Base-by-base conservation (phyloP, 2,888 invertebrate genomes). In the Graphium colonna region DNA sequence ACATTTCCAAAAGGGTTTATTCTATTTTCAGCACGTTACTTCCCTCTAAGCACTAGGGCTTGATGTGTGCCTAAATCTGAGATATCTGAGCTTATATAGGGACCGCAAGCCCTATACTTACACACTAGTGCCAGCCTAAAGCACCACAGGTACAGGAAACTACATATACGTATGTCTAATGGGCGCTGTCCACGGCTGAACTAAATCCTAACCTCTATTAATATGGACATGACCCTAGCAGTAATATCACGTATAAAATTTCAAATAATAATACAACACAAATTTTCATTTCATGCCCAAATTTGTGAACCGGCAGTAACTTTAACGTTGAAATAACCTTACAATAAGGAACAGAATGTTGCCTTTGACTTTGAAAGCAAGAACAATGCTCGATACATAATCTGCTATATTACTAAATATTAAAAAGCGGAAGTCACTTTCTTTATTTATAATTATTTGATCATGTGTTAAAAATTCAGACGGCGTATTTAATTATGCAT, bases 61-160 rank as follows among this genome's bases (percentile, higher is more conserved):
- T 69, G 81, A 72, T 76, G 73, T 87, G 88, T 88, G 78, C 77
- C 84, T 65, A 86, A 88, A 77, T 76, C 76, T 79, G 58, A 73
- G 79, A 80, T 82, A 83, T 70, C 80, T 63, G 69, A 72, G 79
- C 76, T 89, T 89, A 76, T 89, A 89, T 89, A 89, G 77, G 74
- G 60, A 4, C 69, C 72, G 71, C 68, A 68, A 78, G 77, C 74
- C 73, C 79, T 86, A 87, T 84, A 86, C 75, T 64, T 80, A 82
- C 75, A 62, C 62, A 61, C 70, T 66, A 63, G 61, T 67, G 69
- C 69, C 74, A 64, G 75, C 75, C 75, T 73, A 59, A 59, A 59
- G 78, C 74, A 73, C 74, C 73, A 65, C 56, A 62, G 57, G 39
- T 18, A 69, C 65, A 75, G 77, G 77, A 78, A 80, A 69, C 69